Conservation (phyloP, 92 coral and sea anemone species). For the Ricordea florida region DNA sequence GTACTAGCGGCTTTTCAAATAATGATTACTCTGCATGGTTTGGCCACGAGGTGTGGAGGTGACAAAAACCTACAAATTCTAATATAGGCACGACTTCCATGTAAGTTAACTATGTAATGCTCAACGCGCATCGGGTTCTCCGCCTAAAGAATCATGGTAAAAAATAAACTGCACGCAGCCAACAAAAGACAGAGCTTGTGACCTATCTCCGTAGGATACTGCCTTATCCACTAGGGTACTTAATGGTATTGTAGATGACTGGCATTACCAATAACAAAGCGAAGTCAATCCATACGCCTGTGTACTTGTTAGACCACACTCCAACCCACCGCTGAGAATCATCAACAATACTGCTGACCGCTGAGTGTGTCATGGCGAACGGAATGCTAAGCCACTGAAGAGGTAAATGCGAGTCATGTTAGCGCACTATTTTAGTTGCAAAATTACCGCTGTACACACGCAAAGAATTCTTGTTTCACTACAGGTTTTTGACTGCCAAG, state of each 20-base stretch:
- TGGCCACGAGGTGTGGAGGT: too few species aligned
- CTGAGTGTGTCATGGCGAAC: constrained; percentile 80
- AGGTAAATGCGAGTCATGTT: not conserved
- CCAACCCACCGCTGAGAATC: constrained; percentile 68
- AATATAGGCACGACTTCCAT: too few species aligned
- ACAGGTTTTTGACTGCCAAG: not conserved
- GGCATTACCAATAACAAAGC: constrained; percentile 62
- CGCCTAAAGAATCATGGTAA: too few species aligned
- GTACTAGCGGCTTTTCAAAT: too few species aligned
- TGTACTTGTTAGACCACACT: constrained; percentile 39
- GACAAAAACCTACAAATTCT: too few species aligned
- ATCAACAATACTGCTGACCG: constrained; percentile 59
- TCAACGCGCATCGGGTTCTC: too few species aligned
- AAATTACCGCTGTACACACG: too few species aligned
- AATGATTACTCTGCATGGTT: too few species aligned
- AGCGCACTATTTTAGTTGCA: too few species aligned
- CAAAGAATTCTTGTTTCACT: too few species aligned
- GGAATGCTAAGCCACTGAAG: constrained; percentile 89
- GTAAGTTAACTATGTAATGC: too few species aligned
- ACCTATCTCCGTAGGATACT: not conserved
- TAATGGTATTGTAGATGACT: not conserved
- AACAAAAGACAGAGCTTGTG: not conserved
- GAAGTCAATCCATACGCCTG: constrained; percentile 79
- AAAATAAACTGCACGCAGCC: not conserved
- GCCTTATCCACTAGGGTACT: not conserved